Percentiles rank a stretch among this genome's conserved stretches.
phyloP scores from a whole-genome alignment of 1,140 invertebrate species.

The Mizuhopecten yessoensis region DNA sequence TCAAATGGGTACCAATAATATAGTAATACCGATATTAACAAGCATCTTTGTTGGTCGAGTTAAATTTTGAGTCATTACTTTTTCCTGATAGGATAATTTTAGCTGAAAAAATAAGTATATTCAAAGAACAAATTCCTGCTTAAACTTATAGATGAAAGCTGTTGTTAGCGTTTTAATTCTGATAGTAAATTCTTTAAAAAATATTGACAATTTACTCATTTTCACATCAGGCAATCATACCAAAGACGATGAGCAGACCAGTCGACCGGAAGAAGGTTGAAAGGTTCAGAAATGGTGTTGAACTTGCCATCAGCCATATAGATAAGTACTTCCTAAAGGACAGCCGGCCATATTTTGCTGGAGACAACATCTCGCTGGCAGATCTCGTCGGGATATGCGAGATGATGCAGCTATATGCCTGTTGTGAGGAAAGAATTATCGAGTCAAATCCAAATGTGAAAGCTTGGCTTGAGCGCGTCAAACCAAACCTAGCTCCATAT shows the following conservation, averaged over 20 bases:
- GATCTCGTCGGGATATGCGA: conserved; percentile 92
- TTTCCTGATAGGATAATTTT: too few relatives aligned
- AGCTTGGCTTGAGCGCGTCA: conserved; percentile 87
- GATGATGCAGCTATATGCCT: conserved; percentile 91
- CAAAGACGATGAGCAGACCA: conserved; percentile 68
- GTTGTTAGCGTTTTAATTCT: too few relatives aligned
- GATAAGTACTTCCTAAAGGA: conserved; percentile 82
- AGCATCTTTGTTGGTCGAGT: too few relatives aligned
- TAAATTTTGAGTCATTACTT: too few relatives aligned
- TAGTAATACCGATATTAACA: too few relatives aligned
- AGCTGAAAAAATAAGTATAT: too few relatives aligned
- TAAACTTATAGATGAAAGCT: too few relatives aligned
- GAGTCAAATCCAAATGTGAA: conserved; percentile 86
- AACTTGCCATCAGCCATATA: conserved; percentile 74
- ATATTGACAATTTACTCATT: background rate
- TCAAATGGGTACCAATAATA: too few relatives aligned
- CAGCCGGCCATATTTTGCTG: conserved; percentile 86
- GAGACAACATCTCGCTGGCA: conserved; percentile 88
- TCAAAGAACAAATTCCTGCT: too few relatives aligned
- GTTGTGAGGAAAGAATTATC: conserved; percentile 86
- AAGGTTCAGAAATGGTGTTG: background rate
- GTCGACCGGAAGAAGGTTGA: conserved; percentile 67
- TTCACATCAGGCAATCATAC: conserved; percentile 73
- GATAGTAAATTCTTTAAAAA: too few relatives aligned
- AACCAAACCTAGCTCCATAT: conserved; percentile 86